These are phyloP conservation scores for Lepus timidus DNA, from an alignment of 2,113 vertebrate species.

Conservation along the genomic window DNA sequence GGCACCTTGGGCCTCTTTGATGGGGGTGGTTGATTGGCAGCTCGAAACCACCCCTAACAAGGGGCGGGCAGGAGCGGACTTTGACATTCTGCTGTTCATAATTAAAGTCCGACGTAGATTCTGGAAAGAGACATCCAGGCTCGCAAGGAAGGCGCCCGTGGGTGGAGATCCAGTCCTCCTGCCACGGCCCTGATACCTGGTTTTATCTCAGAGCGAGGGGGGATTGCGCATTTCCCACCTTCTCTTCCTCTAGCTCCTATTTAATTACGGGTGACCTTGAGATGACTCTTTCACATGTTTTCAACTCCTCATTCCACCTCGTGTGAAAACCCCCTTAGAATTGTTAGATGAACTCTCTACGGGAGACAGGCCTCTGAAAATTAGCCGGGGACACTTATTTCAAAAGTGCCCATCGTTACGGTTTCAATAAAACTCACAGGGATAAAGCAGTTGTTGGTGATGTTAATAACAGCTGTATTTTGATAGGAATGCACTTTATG, in stretches of 20 bases:
- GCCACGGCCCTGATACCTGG: slow-evolving; percentile 61
- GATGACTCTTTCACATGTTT: slow-evolving; percentile 68
- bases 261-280: slow-evolving; percentile 76
- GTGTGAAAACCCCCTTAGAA: slow-evolving; percentile 49
- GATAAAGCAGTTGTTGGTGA: slow-evolving; percentile 70
- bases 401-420: slow-evolving; percentile 44
- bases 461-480: slow-evolving; percentile 78
- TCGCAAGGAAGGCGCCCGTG: slow-evolving; percentile 73
- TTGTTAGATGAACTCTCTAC: slow-evolving; percentile 55
- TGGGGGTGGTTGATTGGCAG: slow-evolving; percentile 72
- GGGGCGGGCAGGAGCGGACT: slow-evolving; percentile 72
- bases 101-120: slow-evolving; percentile 80
- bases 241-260: slow-evolving; percentile 37
- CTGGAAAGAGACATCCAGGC: slow-evolving; percentile 73
- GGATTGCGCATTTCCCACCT: slow-evolving; percentile 66
- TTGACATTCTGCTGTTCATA: slow-evolving; percentile 78
- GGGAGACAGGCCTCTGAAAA: slow-evolving; percentile 50
- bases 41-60: slow-evolving; percentile 74
- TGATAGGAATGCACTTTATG: slow-evolving; percentile 71
- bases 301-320: slow-evolving; percentile 67
- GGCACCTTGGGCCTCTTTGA: slow-evolving; percentile 70
- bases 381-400: slow-evolving; percentile 72
- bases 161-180: slow-evolving; percentile 39
- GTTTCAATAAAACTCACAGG: slow-evolving; percentile 55
- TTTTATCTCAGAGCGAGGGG: slow-evolving; percentile 65